Base-by-base conservation (phyloP, 2,113 vertebrate species). In the Chiloscyllium plagiosum region DNA sequence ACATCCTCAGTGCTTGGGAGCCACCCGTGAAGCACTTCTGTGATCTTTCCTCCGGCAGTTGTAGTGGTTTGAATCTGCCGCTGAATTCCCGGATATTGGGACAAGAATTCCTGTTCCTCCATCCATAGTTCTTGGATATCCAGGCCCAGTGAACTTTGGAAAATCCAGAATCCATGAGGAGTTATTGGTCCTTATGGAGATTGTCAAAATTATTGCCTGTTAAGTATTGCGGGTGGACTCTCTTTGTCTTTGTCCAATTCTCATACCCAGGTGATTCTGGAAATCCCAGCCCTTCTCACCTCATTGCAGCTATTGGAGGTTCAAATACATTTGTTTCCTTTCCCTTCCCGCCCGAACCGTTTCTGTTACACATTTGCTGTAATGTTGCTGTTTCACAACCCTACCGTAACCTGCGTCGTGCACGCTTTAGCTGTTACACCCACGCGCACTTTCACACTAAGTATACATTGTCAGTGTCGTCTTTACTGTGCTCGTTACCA, bases 311-410 rank as follows among this genome's bases (percentile, higher is more conserved):
- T 17, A 33, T 76, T 26, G 15, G 42, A 72, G 69, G 72, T 47
- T 72, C 15, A 68, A 50, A 52, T 52, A 95, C 94, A 72, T 52
- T 95, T 76, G 69, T 72, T 95, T 47, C 69, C 69, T 94, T 70
- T 37, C 61, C 37, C 37, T 72, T 50, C 19, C 93, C 37, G 24
- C 66, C 10, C 19, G 37, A 47, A 24, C 66, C 22, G 47, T 26
- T 42, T 50, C 37, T 52, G 94, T 52, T 95, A 95, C 94, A 95
- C 12, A 70, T 47, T 95, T 72, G 94, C n/a, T 47, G 42, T 47
- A 47, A 47, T 47, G 42, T 47, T 47, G 42, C 42, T 47, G 42
- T 47, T 47, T 47, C 42, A 47, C 42, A 42, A 3, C 4, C 37
- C 78, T 17, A 6, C 37, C 61, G 10, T 17, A 4, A 2, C 68